A percentile compares a stretch with the other conserved stretches of the same genome.
Evolutionary conservation across 2,113 vertebrate genomes (phyloP).

Genomic region (Apeltes quadracus): DNA sequence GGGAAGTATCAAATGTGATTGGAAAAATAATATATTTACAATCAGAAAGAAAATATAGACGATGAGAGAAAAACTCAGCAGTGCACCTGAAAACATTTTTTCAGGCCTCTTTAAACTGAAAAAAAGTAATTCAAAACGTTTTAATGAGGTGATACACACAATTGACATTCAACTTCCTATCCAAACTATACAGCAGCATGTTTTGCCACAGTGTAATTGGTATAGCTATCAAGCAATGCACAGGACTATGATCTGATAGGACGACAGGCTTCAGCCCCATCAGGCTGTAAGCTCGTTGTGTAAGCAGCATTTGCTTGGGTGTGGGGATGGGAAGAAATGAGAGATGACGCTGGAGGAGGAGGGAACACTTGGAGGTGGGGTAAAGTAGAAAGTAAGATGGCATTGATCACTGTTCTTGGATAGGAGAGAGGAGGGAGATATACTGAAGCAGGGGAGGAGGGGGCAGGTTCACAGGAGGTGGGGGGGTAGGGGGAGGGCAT

Average conservation of each 20-base stretch:
- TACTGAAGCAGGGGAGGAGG: conserved; percentile 6
- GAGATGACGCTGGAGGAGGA: conserved; percentile 4
- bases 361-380: not conserved
- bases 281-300: conserved; percentile 38
- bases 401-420: conserved; percentile 32
- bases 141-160: not conserved
- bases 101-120: not conserved
- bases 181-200: not conserved
- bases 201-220: conserved; percentile 1
- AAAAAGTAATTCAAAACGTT: not conserved
- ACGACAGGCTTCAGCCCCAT: conserved; percentile 11
- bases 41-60: not conserved
- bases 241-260: conserved; percentile 38
- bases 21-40: not conserved
- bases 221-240: conserved; percentile 28
- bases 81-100: not conserved
- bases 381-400: not conserved
- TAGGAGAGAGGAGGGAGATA: conserved; percentile 6
- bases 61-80: not conserved
- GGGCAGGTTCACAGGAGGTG: conserved; percentile 5
- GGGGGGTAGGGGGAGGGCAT: conserved; percentile 43
- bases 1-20: not conserved
- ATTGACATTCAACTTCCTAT: not conserved
- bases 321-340: conserved; percentile 22
- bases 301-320: conserved; percentile 30